A percentile compares a stretch with the other conserved stretches of the same genome.
These are phyloP conservation scores for Eupsilia transversa DNA, from an alignment of 2,888 invertebrate genomes.

Conservation along the genomic window DNA sequence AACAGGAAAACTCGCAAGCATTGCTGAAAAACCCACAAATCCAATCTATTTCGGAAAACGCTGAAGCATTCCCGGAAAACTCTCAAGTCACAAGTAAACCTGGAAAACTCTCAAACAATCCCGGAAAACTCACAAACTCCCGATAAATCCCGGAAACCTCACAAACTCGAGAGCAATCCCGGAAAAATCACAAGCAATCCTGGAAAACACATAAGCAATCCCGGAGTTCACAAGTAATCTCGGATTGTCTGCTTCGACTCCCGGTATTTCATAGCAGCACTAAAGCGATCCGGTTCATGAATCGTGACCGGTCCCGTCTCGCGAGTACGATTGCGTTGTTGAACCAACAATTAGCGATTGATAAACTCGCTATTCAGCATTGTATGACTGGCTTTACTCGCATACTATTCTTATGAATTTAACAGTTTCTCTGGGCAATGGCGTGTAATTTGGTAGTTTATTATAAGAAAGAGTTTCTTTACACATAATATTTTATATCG, in stretches of 20 bases:
- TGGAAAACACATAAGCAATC: neutral
- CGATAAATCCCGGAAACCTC: neutral
- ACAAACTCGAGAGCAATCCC: neutral
- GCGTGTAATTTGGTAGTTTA: neutral
- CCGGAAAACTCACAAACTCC: neutral
- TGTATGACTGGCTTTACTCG: slow-evolving; percentile 34
- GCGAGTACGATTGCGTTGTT: slow-evolving; percentile 45
- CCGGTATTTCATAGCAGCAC: slow-evolving; percentile 33
- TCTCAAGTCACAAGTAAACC: neutral
- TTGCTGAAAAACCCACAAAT: neutral
- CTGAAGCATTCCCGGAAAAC: neutral
- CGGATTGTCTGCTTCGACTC: neutral
- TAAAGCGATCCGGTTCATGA: slow-evolving; percentile 55
- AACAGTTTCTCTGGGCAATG: slow-evolving; percentile 20
- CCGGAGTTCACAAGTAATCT: neutral
- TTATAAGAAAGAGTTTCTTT: neutral
- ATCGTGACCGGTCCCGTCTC: slow-evolving; percentile 61
- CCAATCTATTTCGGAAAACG: too few species aligned
- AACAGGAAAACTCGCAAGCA: neutral
- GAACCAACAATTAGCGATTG: slow-evolving; percentile 59
- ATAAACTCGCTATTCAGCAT: slow-evolving; percentile 43
- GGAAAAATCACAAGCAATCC: neutral
- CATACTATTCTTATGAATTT: slow-evolving; percentile 33
- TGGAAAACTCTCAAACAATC: neutral
- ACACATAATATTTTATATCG: neutral